A percentile compares a stretch with the other conserved stretches of the same genome.
These are phyloP conservation scores for Coturnix japonica DNA, from an alignment of 2,113 vertebrate genomes.

Conservation along the genomic window DNA sequence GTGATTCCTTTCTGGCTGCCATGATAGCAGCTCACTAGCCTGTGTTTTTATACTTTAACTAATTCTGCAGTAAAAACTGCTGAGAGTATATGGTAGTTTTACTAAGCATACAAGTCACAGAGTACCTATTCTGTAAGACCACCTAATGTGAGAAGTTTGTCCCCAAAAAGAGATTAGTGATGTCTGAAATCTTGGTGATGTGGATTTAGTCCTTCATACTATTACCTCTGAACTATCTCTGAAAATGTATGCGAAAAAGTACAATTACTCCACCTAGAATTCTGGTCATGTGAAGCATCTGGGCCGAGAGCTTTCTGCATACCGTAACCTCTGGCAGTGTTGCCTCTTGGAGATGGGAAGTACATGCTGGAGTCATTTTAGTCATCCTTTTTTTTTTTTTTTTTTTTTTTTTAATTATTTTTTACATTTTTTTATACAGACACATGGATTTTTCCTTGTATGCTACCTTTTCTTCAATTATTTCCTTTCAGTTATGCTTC, in stretches of 20 bases:
- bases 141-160: background rate
- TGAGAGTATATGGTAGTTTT: background rate
- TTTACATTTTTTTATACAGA: too few relatives aligned
- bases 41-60: background rate
- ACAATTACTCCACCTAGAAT: background rate
- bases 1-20: background rate
- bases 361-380: background rate
- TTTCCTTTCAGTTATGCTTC: background rate
- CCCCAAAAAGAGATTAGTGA: background rate
- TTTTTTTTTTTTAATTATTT: background rate
- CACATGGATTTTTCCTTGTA: background rate
- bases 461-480: background rate
- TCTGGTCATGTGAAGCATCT: background rate
- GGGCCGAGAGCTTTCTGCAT: accelerated
- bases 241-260: background rate
- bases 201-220: accelerated
- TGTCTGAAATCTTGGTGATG: background rate
- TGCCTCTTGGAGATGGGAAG: background rate
- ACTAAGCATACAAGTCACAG: background rate
- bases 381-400: background rate
- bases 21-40: accelerated
- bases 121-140: accelerated
- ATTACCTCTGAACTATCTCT: background rate
- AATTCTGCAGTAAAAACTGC: background rate
- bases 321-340: accelerated